Evolutionary conservation across 2,797 vertebrate genomes (phyloP).

Genomic region (Schizopygopsis malacanthus): DNA sequence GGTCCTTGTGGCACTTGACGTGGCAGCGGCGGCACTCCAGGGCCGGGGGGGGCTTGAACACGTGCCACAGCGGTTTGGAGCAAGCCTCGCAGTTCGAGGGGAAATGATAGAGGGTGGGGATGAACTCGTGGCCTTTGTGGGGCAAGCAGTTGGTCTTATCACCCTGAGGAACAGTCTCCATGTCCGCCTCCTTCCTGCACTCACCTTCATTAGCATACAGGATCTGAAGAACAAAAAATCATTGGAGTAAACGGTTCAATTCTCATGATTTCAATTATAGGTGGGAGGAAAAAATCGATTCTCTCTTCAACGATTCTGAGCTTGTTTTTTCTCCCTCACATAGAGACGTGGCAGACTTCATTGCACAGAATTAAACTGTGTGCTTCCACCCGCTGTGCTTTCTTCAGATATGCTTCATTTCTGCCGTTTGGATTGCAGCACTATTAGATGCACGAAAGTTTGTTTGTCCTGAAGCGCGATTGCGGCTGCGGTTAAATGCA

Average conservation of each 20-base stretch:
- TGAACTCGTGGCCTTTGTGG: constrained; percentile 99
- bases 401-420: no score
- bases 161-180: constrained; percentile 87
- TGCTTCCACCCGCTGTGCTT: no score
- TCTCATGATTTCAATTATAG: not conserved
- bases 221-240: not conserved
- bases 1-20: constrained; percentile 99
- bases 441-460: no score
- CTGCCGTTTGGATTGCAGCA: no score
- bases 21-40: constrained; percentile 98
- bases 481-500: no score
- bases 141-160: constrained; percentile 95
- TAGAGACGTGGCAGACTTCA: no score
- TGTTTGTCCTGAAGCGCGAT: no score
- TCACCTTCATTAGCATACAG: constrained; percentile 98
- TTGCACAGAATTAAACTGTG: no score
- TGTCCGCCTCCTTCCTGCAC: constrained; percentile 93
- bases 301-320: no score
- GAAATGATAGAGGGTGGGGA: constrained; percentile 98
- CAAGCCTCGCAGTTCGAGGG: constrained; percentile 98
- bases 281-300: no score
- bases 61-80: constrained; percentile 97
- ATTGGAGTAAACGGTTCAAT: not conserved
- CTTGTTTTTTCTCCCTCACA: no score
- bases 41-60: constrained; percentile 96